Evolutionary conservation across 2,888 invertebrate species (phyloP), one percentile per base, ranked within the genome.

Genomic region (Amphipyra tragopoginis): DNA sequence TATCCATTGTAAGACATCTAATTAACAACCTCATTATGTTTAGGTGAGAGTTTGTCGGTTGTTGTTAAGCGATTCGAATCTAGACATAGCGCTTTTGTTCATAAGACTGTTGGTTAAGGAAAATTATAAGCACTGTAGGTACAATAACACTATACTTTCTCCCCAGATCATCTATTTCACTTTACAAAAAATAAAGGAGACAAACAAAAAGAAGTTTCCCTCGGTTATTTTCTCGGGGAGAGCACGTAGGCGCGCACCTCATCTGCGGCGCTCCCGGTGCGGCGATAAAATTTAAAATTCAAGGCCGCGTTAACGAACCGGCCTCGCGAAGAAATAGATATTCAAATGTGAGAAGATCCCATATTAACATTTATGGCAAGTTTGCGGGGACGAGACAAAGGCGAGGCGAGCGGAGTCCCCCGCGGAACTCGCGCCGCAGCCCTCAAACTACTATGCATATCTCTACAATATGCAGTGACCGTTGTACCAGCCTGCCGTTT

Each of bases 341-440:
- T 94, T 94, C 94, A 94, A 94, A 94, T 94, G 94, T 90, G 90
- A 91, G 92, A 89, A 91, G 91, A 92, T 93, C 94, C 94, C 94
- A 93, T 94, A 94, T 94, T 94, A 94, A 94, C 94, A 94, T 94
- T 94, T 94, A 94, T 94, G 93, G 94, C 93, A 92, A 93, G 93
- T 94, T 94, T 94, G 94, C 92, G 93, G 92, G 89, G 87, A 91
- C 90, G 90, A 93, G 90, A 94, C 94, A 94, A 93, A 92, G 89
- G 89, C 90, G 79, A 82, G 69, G 62, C 62, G 53, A 80, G 78
- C 72, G 74, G 78, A 80, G 82, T 87, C 85, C 84, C 84, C 82
- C 81, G 84, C 81, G 87, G 88, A 77, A 76, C 76, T 68, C 72
- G 75, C 67, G 75, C 76, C 66, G 55, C 60, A 62, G 66, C 75